Evolutionary conservation across 1,140 invertebrate genomes (phyloP).

Genomic region (Portunus trituberculatus): DNA sequence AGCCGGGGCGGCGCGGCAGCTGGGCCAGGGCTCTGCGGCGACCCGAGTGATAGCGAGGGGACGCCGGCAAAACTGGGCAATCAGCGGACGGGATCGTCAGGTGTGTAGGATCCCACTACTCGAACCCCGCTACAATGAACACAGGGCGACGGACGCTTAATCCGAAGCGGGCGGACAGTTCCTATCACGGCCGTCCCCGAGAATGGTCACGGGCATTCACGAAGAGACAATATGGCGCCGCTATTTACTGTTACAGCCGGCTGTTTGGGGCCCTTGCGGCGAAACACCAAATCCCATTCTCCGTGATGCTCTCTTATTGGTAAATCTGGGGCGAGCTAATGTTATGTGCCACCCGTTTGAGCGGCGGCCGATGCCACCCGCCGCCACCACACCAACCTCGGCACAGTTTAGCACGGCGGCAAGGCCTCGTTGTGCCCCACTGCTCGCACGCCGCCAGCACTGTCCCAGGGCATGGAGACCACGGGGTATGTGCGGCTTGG

Average conservation of each 20-base stretch:
- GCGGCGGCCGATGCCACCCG: constrained; percentile 50
- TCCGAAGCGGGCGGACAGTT: constrained; percentile 27
- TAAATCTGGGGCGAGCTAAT: constrained; percentile 75
- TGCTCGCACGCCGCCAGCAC: not conserved
- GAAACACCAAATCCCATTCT: constrained; percentile 71
- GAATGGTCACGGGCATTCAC: constrained; percentile 26
- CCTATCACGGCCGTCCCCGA: constrained; percentile 33
- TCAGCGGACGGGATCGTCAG: constrained; percentile 72
- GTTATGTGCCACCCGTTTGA: constrained; percentile 75
- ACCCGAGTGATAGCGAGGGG: constrained; percentile 65
- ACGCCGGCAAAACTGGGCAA: constrained; percentile 74
- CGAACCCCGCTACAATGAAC: constrained; percentile 54
- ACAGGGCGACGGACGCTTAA: constrained; percentile 38
- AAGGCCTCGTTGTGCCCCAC: too few relatives aligned
- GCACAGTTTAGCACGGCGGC: not conserved
- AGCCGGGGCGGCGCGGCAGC: not conserved
- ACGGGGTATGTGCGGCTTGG: not conserved
- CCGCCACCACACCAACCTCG: constrained; percentile 34
- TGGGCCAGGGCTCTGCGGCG: not conserved
- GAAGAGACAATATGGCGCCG: constrained; percentile 8
- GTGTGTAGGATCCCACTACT: constrained; percentile 71
- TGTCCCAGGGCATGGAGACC: not conserved
- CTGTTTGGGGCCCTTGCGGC: constrained; percentile 48
- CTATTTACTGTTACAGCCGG: not conserved
- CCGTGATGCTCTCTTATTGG: constrained; percentile 76